These are phyloP conservation scores for Aleiodes leptofemur DNA, from an alignment of 2,888 invertebrate species.

Conservation along the genomic window DNA sequence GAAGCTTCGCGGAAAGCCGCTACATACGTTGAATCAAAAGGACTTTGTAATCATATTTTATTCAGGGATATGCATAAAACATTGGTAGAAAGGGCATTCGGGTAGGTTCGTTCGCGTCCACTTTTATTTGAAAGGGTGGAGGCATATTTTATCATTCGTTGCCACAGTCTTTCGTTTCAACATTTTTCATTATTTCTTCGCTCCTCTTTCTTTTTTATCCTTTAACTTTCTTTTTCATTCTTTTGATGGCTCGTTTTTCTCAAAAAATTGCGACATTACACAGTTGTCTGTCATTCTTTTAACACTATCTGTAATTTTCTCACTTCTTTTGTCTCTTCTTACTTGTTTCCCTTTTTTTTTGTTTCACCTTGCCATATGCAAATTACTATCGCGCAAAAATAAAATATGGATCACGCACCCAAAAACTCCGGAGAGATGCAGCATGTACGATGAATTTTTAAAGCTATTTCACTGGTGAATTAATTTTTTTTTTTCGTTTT, in stretches of 20 bases:
- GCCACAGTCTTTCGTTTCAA: constrained; percentile 26
- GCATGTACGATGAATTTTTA: too few species aligned
- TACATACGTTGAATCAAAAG: constrained; percentile 66
- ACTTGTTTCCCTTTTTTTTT: neutral
- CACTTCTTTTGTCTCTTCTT: neutral
- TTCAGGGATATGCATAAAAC: constrained; percentile 69
- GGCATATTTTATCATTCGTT: constrained; percentile 54
- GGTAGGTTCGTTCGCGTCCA: constrained; percentile 56
- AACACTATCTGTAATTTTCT: constrained; percentile 47
- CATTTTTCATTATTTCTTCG: constrained; percentile 13
- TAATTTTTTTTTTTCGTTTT: too few species aligned
- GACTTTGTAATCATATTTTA: constrained; percentile 68
- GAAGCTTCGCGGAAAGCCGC: constrained; percentile 53
- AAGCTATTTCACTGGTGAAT: too few species aligned
- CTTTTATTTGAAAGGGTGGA: constrained; percentile 59
- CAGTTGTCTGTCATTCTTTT: constrained; percentile 19
- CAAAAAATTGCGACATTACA: constrained; percentile 16
- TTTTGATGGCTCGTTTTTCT: too few species aligned
- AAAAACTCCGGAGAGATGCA: neutral
- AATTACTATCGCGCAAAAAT: constrained; percentile 26
- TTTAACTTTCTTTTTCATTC: neutral
- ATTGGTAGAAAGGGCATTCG: constrained; percentile 56
- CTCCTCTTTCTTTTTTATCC: neutral
- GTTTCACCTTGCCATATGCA: constrained; percentile 15
- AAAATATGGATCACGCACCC: constrained; percentile 20